Conservation (phyloP, 2,797 vertebrate genomes). For the Scolopax bukidnonensis region DNA sequence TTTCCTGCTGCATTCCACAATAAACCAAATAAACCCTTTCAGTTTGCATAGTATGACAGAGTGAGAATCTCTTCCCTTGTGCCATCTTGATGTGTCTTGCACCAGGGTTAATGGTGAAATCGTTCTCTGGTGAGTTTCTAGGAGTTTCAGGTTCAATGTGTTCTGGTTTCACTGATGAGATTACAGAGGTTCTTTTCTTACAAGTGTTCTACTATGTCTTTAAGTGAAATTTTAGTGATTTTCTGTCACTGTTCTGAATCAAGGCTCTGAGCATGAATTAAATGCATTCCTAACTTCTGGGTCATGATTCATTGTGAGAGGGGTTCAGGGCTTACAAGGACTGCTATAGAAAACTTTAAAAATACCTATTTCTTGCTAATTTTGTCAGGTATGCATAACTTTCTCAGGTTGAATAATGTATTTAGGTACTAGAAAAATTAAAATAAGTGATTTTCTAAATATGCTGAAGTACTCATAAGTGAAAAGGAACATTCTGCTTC, state of each 20-base stretch:
- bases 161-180: not conserved
- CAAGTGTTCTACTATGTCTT: not conserved
- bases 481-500: not conserved
- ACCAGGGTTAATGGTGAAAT: not conserved
- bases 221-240: not conserved
- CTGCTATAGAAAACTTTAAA: too few relatives aligned
- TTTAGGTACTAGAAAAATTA: not conserved
- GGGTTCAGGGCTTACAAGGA: not conserved
- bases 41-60: not conserved
- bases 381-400: not conserved
- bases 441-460: slow-evolving; percentile 3
- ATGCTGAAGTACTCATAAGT: not conserved
- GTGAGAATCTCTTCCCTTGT: not conserved
- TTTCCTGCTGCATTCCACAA: not conserved
- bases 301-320: not conserved
- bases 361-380: not conserved
- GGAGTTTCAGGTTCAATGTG: not conserved
- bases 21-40: not conserved
- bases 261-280: not conserved
- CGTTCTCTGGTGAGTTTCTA: rapidly evolving
- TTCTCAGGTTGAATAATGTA: not conserved
- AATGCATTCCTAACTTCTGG: not conserved
- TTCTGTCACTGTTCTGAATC: not conserved
- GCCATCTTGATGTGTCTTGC: not conserved
- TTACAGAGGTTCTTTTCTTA: not conserved